These are phyloP conservation scores for Todiramphus chloris DNA, from an alignment of 2,113 vertebrate species.

Conservation along the genomic window DNA sequence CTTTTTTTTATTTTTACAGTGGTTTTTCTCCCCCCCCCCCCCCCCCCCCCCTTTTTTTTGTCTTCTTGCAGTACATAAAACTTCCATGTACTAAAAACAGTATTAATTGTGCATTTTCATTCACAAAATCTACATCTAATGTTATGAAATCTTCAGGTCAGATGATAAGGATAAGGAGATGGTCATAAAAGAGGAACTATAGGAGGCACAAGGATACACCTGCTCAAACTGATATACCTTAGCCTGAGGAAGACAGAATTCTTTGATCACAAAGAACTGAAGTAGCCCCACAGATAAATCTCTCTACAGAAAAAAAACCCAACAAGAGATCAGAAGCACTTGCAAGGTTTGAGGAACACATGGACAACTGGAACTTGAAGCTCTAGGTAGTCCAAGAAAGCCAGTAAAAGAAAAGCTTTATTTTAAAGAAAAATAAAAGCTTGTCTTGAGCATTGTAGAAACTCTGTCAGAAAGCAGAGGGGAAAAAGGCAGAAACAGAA, in stretches of 20 bases:
- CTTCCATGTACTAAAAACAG: neutral
- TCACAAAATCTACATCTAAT: neutral
- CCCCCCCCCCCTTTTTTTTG: neutral
- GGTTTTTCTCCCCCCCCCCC: neutral
- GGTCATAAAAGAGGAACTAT: neutral
- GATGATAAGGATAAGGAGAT: neutral
- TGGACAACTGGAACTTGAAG: neutral
- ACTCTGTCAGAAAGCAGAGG: neutral
- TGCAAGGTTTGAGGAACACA: neutral
- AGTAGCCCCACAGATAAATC: neutral
- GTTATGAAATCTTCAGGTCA: neutral
- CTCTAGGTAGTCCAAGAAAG: neutral
- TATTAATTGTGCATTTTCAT: neutral
- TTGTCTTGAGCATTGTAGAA: neutral
- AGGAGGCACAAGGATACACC: conserved; percentile 1
- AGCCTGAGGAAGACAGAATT: neutral
- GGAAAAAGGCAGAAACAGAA: neutral
- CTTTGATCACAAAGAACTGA: conserved; percentile 17
- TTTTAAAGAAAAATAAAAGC: neutral
- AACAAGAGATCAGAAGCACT: neutral
- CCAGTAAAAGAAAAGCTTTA: neutral
- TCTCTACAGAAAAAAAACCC: neutral
- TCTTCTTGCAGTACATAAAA: neutral
- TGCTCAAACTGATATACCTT: neutral
- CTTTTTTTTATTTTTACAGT: neutral